phyloP scores from a whole-genome alignment of 1,140 invertebrate species.

The Nebria ingens region DNA sequence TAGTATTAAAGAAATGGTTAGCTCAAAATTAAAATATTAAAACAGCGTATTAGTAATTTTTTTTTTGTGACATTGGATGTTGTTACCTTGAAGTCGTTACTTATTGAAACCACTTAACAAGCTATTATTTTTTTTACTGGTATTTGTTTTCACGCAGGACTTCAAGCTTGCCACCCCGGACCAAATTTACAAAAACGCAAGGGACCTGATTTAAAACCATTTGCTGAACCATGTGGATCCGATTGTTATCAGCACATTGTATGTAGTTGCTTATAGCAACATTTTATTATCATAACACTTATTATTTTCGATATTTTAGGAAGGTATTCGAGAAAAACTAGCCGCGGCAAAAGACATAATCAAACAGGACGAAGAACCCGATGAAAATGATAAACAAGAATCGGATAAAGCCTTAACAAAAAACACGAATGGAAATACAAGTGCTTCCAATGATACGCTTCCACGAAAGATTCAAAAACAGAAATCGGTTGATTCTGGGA shows the following conservation, averaged over 20 bases:
- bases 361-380: conserved; percentile 34
- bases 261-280: conserved; percentile 27
- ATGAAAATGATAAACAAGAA: conserved; percentile 26
- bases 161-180: conserved; percentile 83
- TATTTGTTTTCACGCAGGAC: conserved; percentile 36
- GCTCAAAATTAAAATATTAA: too few species aligned
- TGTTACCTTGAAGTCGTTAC: too few species aligned
- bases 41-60: too few species aligned
- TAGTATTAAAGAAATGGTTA: too few species aligned
- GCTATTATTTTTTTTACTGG: too few species aligned
- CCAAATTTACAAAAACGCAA: conserved; percentile 83
- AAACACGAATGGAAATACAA: conserved; percentile 18
- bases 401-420: conserved; percentile 21
- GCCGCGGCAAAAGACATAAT: conserved; percentile 40
- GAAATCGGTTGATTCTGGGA: conserved; percentile 72
- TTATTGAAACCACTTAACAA: too few species aligned
- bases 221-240: conserved; percentile 74
- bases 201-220: conserved; percentile 78
- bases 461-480: conserved; percentile 54
- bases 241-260: conserved; percentile 86
- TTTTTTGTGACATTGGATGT: too few species aligned
- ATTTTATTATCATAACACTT: too few species aligned
- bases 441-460: conserved; percentile 8
- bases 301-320: conserved; percentile 48
- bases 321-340: conserved; percentile 72